phyloP scores from a whole-genome alignment of 2,797 vertebrate genomes.

The Eulemur albifrons region DNA sequence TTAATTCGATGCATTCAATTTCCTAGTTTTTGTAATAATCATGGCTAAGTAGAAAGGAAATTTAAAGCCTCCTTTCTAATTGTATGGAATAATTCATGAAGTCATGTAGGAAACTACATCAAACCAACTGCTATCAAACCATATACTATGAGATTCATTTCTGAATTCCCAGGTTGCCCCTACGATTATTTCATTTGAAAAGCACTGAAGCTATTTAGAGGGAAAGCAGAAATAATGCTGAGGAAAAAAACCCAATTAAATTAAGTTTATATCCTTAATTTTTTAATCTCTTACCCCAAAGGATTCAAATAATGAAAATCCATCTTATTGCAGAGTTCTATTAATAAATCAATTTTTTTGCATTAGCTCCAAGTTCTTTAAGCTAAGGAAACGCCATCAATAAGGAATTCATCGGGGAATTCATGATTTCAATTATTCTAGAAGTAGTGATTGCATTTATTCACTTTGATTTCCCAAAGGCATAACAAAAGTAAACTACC shows the following conservation, averaged over 20 bases:
- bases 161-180: neutral
- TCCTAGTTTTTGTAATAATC: neutral
- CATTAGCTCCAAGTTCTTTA: neutral
- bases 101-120: neutral
- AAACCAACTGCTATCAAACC: neutral
- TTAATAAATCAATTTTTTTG: neutral
- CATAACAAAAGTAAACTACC: constrained; percentile 35
- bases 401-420: neutral
- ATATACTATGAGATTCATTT: neutral
- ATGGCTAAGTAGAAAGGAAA: constrained; percentile 8
- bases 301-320: constrained; percentile 21
- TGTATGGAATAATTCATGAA: neutral
- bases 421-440: neutral
- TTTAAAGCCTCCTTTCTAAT: constrained; percentile 4
- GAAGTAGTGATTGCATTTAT: neutral
- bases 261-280: neutral
- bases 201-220: neutral
- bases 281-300: neutral
- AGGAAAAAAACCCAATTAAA: neutral
- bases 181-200: constrained; percentile 9
- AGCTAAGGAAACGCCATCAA: neutral
- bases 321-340: neutral
- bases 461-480: neutral
- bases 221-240: neutral
- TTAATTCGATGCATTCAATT: neutral